These are phyloP conservation scores for Sphaeramia orbicularis DNA, from an alignment of 2,797 vertebrate species.

Conservation along the genomic window DNA sequence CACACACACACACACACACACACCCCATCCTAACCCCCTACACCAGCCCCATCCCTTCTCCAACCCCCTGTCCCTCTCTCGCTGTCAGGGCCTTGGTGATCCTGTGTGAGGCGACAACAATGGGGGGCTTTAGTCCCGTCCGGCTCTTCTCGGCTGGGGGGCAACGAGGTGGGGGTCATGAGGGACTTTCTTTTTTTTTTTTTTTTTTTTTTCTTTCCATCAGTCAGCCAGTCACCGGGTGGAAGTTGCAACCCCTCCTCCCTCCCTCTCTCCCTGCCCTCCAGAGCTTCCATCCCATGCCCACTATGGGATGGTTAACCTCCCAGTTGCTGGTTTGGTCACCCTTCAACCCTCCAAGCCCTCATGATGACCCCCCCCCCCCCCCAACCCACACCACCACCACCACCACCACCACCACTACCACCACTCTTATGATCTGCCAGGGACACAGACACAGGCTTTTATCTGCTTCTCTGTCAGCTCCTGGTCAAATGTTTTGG, in stretches of 20 bases:
- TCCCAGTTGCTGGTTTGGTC: conserved; percentile 66
- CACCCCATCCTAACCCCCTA: conserved; percentile 54
- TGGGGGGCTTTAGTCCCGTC: conserved; percentile 89
- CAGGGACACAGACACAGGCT: conserved; percentile 50
- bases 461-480: conserved; percentile 60
- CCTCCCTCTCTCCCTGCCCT: not conserved
- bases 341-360: conserved; percentile 52
- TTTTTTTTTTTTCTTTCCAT: conserved; percentile 49
- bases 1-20: conserved; percentile 31
- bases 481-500: too few species aligned
- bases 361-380: conserved; percentile 45
- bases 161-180: conserved; percentile 74
- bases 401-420: too few species aligned
- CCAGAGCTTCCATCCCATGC: conserved; percentile 11
- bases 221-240: conserved; percentile 60
- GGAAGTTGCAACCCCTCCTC: conserved; percentile 44
- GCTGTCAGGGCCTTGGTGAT: conserved; percentile 88
- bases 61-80: conserved; percentile 72
- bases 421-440: too few species aligned
- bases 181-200: conserved; percentile 66
- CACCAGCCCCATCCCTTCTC: conserved; percentile 45
- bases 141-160: conserved; percentile 82
- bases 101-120: conserved; percentile 92
- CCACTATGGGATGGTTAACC: conserved; percentile 65
- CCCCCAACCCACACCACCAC: too few species aligned